A percentile compares a stretch with the other conserved stretches of the same genome.
These are phyloP conservation scores for Petrocephalus zakoni DNA, from an alignment of 2,113 vertebrate species.

Conservation along the genomic window DNA sequence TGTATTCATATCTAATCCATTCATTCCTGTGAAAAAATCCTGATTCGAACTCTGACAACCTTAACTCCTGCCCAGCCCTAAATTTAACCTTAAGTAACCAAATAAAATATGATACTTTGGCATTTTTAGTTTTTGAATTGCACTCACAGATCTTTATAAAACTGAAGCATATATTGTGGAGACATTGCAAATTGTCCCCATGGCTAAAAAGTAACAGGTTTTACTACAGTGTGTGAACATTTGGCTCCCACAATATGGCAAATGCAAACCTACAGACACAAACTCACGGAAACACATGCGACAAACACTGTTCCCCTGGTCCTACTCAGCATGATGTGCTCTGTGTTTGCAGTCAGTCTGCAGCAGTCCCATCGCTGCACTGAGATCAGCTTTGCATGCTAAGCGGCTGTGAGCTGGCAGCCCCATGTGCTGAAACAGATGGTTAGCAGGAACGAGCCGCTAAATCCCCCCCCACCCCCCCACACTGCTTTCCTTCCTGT, in stretches of 20 bases:
- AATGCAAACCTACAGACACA: background rate
- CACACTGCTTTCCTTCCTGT: background rate
- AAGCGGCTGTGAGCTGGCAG: background rate
- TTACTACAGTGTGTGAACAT: background rate
- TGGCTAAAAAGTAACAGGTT: background rate
- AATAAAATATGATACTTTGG: background rate
- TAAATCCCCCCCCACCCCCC: background rate
- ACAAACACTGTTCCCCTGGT: background rate
- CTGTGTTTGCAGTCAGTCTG: background rate
- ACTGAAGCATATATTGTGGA: background rate
- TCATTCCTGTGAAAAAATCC: background rate
- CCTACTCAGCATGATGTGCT: background rate
- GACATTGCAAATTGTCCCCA: background rate
- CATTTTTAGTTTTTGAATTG: background rate
- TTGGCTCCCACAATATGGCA: background rate
- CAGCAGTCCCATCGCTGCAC: background rate
- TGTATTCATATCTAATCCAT: background rate
- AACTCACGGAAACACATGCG: background rate
- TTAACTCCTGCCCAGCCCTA: background rate
- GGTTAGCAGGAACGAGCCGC: background rate
- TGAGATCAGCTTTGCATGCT: background rate
- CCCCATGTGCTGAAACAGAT: background rate
- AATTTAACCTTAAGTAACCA: background rate
- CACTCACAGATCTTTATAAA: background rate
- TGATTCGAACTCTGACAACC: background rate